These are phyloP conservation scores for Phalacrocorax brasilianus DNA, from an alignment of 2,113 vertebrate genomes.

Conservation along the genomic window DNA sequence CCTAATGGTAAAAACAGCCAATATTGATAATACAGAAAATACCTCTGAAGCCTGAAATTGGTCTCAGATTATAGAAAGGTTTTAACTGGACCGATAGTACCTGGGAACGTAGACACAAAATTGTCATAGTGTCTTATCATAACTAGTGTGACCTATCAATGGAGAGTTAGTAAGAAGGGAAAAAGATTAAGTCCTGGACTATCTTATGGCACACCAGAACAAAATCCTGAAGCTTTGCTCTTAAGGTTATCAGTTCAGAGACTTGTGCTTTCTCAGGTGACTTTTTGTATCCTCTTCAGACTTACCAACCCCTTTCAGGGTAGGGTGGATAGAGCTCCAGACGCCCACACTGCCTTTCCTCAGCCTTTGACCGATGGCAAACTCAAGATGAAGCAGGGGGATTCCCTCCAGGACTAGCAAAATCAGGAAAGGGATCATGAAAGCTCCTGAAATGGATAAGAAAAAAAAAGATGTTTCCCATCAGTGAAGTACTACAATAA, in stretches of 20 bases:
- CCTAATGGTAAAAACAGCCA: neutral
- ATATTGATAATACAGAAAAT: neutral
- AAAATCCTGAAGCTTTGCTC: neutral
- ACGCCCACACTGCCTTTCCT: slow-evolving; percentile 87
- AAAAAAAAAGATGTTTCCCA: neutral
- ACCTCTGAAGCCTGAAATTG: neutral
- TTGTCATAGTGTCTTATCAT: neutral
- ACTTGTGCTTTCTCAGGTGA: neutral
- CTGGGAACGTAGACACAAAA: neutral
- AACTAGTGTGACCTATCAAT: neutral
- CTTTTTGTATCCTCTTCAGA: neutral
- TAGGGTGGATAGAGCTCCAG: slow-evolving; percentile 88
- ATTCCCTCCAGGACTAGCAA: slow-evolving; percentile 92
- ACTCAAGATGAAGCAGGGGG: slow-evolving; percentile 91
- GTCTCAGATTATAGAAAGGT: neutral
- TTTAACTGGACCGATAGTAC: neutral
- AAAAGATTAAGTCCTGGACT: neutral
- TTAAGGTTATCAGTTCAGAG: neutral
- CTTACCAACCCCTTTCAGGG: slow-evolving; percentile 89
- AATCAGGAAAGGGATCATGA: slow-evolving; percentile 98
- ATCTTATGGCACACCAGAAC: neutral
- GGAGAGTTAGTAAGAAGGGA: neutral
- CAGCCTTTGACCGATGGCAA: slow-evolving; percentile 93
- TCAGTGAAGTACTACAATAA: neutral
- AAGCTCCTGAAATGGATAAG: slow-evolving; percentile 81